These are phyloP conservation scores for Onthophagus sagittarius DNA, from an alignment of 2,888 invertebrate genomes.

Conservation along the genomic window DNA sequence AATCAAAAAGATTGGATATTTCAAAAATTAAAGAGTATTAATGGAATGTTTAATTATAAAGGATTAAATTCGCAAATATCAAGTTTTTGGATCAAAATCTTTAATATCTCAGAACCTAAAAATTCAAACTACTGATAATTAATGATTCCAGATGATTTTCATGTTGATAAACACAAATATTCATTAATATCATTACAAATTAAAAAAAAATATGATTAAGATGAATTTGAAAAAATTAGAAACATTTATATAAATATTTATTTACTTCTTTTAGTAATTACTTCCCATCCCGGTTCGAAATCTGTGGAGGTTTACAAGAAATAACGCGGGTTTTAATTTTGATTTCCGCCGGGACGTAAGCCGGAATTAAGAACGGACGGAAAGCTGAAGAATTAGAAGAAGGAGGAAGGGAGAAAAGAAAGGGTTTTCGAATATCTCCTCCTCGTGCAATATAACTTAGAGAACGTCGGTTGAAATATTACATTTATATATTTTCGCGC, in stretches of 20 bases:
- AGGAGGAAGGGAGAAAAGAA: neutral
- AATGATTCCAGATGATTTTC: too few relatives aligned
- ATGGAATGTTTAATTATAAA: too few relatives aligned
- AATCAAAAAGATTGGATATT: too few relatives aligned
- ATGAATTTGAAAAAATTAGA: neutral
- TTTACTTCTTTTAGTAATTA: neutral
- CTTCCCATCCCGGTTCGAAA: neutral
- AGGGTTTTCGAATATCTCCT: neutral
- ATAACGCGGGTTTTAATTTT: slow-evolving; percentile 44
- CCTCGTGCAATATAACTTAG: neutral
- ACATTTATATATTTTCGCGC: slow-evolving; percentile 12
- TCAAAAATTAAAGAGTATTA: too few relatives aligned
- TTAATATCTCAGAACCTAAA: too few relatives aligned
- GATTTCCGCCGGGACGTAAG: slow-evolving; percentile 48
- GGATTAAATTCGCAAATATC: too few relatives aligned
- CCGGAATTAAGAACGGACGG: slow-evolving; percentile 47
- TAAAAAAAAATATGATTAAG: too few relatives aligned
- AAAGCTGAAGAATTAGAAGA: slow-evolving; percentile 29
- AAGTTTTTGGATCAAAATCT: too few relatives aligned
- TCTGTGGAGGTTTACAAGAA: neutral
- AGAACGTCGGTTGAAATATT: slow-evolving; percentile 4
- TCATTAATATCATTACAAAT: too few relatives aligned
- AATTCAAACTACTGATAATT: too few relatives aligned
- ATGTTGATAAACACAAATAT: too few relatives aligned
- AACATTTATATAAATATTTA: neutral